Conservation (phyloP, 2,797 vertebrate genomes). For the Florisuga fusca region DNA sequence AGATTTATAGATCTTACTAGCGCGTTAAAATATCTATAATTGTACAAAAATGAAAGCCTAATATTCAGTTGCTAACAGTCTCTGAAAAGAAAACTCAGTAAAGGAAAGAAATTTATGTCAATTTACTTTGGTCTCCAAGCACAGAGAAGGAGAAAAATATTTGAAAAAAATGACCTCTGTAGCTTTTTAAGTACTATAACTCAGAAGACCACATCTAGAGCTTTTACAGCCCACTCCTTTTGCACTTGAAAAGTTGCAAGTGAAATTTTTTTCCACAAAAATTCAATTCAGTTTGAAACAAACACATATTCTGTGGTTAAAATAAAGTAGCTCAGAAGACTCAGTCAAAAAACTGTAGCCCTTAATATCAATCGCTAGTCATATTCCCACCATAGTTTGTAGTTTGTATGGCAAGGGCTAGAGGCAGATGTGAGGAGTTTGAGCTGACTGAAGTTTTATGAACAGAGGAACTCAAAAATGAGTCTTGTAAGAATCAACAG, state of each 20-base stretch:
- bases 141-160: background rate
- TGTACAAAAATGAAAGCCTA: background rate
- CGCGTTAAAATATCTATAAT: background rate
- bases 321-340: background rate
- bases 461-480: background rate
- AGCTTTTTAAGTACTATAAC: background rate
- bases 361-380: background rate
- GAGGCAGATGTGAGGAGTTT: background rate
- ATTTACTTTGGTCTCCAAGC: background rate
- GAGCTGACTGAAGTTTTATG: background rate
- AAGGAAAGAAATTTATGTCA: background rate
- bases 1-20: background rate
- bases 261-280: background rate
- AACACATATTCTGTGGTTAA: accelerated
- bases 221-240: background rate
- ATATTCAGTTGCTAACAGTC: background rate
- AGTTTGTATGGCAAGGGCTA: background rate
- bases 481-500: background rate
- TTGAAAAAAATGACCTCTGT: background rate
- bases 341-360: background rate
- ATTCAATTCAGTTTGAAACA: background rate
- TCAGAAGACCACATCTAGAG: background rate
- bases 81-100: background rate
- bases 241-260: background rate
- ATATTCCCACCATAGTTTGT: background rate